Conservation (phyloP, 2,797 vertebrate species). For the Epinephelus malabaricus region DNA sequence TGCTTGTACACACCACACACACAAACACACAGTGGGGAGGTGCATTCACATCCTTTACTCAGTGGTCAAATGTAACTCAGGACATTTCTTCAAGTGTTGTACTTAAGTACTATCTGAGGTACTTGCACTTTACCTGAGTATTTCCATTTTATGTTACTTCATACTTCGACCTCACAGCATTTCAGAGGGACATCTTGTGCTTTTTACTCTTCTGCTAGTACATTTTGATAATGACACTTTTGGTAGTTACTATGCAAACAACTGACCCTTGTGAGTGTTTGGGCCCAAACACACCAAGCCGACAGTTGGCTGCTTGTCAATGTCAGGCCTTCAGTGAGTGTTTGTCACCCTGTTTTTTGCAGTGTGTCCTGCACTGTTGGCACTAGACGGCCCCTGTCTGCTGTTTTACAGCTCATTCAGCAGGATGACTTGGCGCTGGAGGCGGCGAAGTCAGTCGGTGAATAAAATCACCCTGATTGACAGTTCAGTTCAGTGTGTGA, state of each 20-base stretch:
- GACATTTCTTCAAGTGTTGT: neutral
- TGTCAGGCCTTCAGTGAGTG: too few species aligned
- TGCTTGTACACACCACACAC: conserved; percentile 57
- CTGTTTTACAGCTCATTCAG: too few species aligned
- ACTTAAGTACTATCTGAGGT: neutral
- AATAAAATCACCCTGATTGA: too few species aligned
- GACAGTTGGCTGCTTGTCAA: too few species aligned
- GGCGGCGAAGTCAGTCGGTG: too few species aligned
- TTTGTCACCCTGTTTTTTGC: too few species aligned
- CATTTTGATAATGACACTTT: neutral
- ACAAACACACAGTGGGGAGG: conserved; percentile 27
- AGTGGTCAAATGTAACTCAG: neutral
- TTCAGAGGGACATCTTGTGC: neutral
- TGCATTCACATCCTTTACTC: neutral
- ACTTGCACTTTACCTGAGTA: too few species aligned
- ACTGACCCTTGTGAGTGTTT: neutral
- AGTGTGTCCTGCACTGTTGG: too few species aligned
- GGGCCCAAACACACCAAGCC: too few species aligned
- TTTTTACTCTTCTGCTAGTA: neutral
- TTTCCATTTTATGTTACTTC: neutral
- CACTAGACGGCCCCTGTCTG: too few species aligned
- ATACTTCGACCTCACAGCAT: neutral
- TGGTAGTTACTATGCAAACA: neutral
- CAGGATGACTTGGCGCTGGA: too few species aligned
- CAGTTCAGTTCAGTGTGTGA: too few species aligned